Percentiles rank a stretch among this genome's conserved stretches.
These are phyloP conservation scores for Alectoris magna DNA, from an alignment of 2,797 vertebrate species.

Conservation along the genomic window DNA sequence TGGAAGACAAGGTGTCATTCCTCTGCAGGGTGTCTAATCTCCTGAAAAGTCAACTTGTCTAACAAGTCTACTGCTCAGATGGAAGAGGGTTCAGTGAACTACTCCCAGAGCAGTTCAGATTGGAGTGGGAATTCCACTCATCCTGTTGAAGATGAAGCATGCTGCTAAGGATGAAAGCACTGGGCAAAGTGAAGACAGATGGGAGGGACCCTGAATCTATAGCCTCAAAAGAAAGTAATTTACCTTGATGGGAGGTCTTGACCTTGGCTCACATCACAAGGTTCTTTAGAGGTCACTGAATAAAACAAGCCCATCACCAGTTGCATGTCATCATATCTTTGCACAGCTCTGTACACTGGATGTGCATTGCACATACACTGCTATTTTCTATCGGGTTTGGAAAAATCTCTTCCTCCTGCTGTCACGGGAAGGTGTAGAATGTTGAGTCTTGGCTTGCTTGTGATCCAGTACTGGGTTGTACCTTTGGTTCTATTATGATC, in stretches of 20 bases:
- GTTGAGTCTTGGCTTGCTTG: neutral
- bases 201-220: neutral
- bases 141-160: neutral
- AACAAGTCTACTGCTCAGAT: neutral
- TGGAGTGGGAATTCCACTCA: neutral
- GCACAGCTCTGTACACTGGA: neutral
- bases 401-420: neutral
- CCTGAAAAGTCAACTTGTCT: neutral
- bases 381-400: neutral
- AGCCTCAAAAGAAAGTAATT: neutral
- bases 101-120: neutral
- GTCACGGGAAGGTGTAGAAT: fast-evolving
- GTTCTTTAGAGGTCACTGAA: neutral
- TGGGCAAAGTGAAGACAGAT: neutral
- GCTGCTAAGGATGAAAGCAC: fast-evolving
- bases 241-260: neutral
- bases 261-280: neutral
- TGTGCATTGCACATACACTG: fast-evolving
- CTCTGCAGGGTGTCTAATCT: neutral
- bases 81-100: fast-evolving
- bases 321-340: neutral
- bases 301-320: neutral
- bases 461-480: neutral
- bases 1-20: fast-evolving
- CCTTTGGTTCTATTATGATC: neutral